A percentile compares a stretch with the other conserved stretches of the same genome.
phyloP scores from a whole-genome alignment of 2,888 invertebrate species.

The Drosophila phalerata region DNA sequence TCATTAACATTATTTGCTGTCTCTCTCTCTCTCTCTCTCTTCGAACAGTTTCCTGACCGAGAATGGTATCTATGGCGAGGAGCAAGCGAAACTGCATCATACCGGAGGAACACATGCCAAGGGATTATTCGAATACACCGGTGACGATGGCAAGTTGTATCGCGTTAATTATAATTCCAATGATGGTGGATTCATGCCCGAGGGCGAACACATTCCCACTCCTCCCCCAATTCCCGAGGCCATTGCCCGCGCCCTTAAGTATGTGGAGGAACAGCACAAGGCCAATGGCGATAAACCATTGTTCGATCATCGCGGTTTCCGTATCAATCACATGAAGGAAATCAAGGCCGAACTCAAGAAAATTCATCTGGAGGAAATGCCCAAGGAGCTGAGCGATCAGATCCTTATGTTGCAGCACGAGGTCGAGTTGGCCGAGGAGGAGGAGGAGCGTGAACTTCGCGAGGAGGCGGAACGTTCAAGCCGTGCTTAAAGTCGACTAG shows the following conservation, averaged over 20 bases:
- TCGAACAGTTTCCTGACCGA: conserved; percentile 87
- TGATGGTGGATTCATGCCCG: conserved; percentile 86
- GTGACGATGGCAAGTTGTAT: conserved; percentile 87
- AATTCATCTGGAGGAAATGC: conserved; percentile 70
- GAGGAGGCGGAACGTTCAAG: conserved; percentile 31
- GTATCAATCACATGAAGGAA: conserved; percentile 80
- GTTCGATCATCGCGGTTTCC: conserved; percentile 83
- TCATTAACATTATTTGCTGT: neutral
- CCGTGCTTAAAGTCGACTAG: neutral
- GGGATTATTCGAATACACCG: conserved; percentile 90
- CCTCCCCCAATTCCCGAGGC: conserved; percentile 91
- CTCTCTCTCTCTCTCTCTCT: neutral
- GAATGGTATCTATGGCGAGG: conserved; percentile 87
- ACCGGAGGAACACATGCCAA: conserved; percentile 87
- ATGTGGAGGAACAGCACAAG: conserved; percentile 86
- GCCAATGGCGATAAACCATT: conserved; percentile 78
- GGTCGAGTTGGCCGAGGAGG: conserved; percentile 73
- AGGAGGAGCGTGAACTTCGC: conserved; percentile 55
- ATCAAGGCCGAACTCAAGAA: conserved; percentile 77
- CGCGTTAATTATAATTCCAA: conserved; percentile 87
- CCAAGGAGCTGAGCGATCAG: conserved; percentile 72
- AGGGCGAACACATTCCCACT: conserved; percentile 90
- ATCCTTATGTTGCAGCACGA: conserved; percentile 76
- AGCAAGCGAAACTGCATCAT: conserved; percentile 87
- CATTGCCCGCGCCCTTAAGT: conserved; percentile 90